Percentiles rank a stretch among this genome's conserved stretches.
Conservation (phyloP, 1,140 invertebrate species). For the Tyrophagus putrescentiae region DNA sequence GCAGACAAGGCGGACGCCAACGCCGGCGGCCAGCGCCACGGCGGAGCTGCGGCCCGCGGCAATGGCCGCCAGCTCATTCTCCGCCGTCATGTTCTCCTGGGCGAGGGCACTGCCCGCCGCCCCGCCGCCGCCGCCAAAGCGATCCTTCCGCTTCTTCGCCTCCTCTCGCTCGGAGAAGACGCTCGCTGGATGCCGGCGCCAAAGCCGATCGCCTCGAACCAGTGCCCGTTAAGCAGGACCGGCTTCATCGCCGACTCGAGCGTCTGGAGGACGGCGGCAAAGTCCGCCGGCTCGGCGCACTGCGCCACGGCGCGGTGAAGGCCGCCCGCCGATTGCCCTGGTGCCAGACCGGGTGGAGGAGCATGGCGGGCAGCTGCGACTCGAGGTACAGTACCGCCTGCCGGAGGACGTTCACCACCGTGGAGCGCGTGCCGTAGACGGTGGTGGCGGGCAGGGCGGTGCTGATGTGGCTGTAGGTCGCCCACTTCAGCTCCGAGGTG, state of each 20-base stretch:
- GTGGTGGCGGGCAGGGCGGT: not conserved
- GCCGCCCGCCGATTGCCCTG: constrained; percentile 76
- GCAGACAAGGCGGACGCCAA: constrained; percentile 15
- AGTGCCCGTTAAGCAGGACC: constrained; percentile 76
- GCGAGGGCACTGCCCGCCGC: constrained; percentile 58
- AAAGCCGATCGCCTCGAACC: constrained; percentile 79
- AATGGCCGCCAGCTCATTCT: not conserved
- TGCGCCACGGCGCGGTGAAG: constrained; percentile 63
- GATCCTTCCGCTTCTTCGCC: constrained; percentile 74
- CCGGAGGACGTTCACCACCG: constrained; percentile 54
- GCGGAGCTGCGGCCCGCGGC: not conserved
- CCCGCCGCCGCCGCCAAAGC: constrained; percentile 67
- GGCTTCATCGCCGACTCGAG: constrained; percentile 70
- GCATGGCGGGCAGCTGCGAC: constrained; percentile 62
- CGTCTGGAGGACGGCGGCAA: constrained; percentile 67
- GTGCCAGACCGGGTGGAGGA: constrained; percentile 84
- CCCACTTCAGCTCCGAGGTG: constrained; percentile 85
- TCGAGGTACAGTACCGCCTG: constrained; percentile 77
- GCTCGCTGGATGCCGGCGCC: constrained; percentile 56
- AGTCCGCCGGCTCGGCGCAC: constrained; percentile 65
- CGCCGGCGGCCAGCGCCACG: not conserved
- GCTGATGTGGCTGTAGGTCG: not conserved
- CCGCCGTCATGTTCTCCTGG: constrained; percentile 12
- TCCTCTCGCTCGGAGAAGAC: constrained; percentile 79
- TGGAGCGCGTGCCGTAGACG: constrained; percentile 44